Evolutionary conservation across 2,797 vertebrate genomes (phyloP), one percentile per base, ranked within the genome.

Genomic region (Pygocentrus nattereri): DNA sequence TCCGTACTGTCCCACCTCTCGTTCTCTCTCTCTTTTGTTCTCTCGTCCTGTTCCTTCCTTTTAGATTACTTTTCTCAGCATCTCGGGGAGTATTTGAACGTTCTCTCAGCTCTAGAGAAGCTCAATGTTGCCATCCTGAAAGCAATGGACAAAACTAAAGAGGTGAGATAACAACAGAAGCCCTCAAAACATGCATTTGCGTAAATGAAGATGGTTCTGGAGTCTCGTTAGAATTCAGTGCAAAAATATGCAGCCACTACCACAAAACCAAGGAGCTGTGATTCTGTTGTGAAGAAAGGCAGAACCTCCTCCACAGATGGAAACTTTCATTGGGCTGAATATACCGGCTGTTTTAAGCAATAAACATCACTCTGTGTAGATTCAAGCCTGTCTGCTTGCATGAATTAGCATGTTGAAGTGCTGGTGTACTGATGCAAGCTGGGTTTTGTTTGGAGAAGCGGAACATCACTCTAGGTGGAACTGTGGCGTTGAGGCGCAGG

Each of bases 91-190:
- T 98, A 98, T 85, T 91, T 93, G 80, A 96, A 96, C 0, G 97
- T 99, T 72, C 94, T 99, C 54, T 96, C 97, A 0, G 95, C 98
- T 1, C 89, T 99, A 90, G 97, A 99, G 89, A 92, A 95, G 0
- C 95, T 99, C 77, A 99, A 99, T 80, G 81, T 95, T 1, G 95
- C 96, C 0, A 97, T 99, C 87, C 93, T 99, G 76, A 95, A 95
- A 78, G 98, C 98, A 44, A 99, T 99, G 98, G 97, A 99, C 88
- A 95, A 97, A 92, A 99, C 98, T 82, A 99, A 99, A 88, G 90
- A 96, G 97, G 98, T 99, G 89, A 91, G 70, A 52, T 10, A 52
- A 23, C 7, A 23, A 13, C 12, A 19, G n/a, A 64, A 38, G 12
- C 0, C 23, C 25, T 47, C 41, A 10, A 7, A 41, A 65, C 18